Conservation (phyloP, 2,797 vertebrate genomes). For the Remorina albescens region DNA sequence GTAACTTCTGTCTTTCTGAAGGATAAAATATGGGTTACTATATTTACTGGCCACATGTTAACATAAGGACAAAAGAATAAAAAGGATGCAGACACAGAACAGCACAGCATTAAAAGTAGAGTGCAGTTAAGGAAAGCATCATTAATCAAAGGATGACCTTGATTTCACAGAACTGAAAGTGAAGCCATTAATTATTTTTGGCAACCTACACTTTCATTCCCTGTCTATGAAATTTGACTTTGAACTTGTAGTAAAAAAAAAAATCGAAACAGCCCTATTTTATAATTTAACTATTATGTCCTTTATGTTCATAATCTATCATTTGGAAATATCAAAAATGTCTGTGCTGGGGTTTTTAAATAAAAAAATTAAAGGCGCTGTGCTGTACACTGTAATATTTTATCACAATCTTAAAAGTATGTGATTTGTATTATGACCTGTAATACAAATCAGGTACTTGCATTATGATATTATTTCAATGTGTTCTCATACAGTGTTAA, state of each 20-base stretch:
- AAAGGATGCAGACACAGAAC: slow-evolving; percentile 1
- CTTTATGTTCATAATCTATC: neutral
- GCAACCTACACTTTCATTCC: neutral
- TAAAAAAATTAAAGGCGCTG: neutral
- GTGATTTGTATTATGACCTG: neutral
- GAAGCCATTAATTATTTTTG: slow-evolving; percentile 36
- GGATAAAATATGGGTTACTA: neutral
- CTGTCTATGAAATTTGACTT: neutral
- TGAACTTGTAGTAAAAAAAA: too few species aligned
- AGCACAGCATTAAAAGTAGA: neutral
- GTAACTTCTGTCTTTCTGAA: neutral
- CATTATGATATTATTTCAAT: too few species aligned
- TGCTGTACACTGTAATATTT: neutral
- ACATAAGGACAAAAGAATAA: neutral
- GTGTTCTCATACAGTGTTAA: neutral
- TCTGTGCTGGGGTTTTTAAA: neutral
- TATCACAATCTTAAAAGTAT: neutral
- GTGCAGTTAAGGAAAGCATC: slow-evolving; percentile 1
- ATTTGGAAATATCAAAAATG: neutral
- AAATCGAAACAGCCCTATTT: too few species aligned
- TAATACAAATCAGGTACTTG: too few species aligned
- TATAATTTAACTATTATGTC: neutral
- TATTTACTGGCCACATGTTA: neutral
- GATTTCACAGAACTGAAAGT: slow-evolving; percentile 5
- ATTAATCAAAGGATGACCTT: slow-evolving; percentile 23